Percentiles rank a stretch among this genome's conserved stretches.
These are phyloP conservation scores for Heliconius cydno DNA, from an alignment of 2,888 invertebrate species.

Conservation along the genomic window DNA sequence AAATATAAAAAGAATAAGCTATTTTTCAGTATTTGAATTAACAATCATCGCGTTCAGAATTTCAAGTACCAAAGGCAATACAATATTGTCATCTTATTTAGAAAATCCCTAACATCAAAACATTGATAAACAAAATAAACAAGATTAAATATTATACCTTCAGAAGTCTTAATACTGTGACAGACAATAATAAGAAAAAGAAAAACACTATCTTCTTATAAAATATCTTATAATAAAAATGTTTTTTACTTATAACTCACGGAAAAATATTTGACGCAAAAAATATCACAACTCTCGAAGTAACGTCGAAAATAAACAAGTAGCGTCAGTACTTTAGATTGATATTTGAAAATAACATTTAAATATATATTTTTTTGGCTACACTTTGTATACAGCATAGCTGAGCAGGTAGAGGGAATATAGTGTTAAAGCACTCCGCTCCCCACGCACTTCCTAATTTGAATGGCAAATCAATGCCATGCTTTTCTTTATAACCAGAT, in stretches of 20 bases:
- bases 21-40: neutral
- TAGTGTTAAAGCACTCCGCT: no score
- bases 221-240: conserved; percentile 22
- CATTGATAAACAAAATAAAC: neutral
- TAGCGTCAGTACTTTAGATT: conserved; percentile 12
- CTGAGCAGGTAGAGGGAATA: no score
- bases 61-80: neutral
- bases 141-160: conserved; percentile 1
- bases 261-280: conserved; percentile 1
- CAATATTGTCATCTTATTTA: neutral
- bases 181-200: neutral
- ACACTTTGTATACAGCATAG: neutral
- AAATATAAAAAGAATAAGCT: neutral
- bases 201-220: conserved; percentile 5
- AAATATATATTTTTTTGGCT: neutral
- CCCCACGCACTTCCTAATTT: no score
- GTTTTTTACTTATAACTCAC: conserved; percentile 7
- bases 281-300: conserved; percentile 19
- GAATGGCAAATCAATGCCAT: no score
- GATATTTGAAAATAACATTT: neutral
- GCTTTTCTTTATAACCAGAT: no score
- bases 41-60: neutral
- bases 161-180: neutral
- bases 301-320: conserved; percentile 18
- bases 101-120: neutral